Percentiles rank a stretch among this genome's conserved stretches.
These are phyloP conservation scores for Propsilocerus akamusi DNA, from an alignment of 1,140 invertebrate species.

Conservation along the genomic window DNA sequence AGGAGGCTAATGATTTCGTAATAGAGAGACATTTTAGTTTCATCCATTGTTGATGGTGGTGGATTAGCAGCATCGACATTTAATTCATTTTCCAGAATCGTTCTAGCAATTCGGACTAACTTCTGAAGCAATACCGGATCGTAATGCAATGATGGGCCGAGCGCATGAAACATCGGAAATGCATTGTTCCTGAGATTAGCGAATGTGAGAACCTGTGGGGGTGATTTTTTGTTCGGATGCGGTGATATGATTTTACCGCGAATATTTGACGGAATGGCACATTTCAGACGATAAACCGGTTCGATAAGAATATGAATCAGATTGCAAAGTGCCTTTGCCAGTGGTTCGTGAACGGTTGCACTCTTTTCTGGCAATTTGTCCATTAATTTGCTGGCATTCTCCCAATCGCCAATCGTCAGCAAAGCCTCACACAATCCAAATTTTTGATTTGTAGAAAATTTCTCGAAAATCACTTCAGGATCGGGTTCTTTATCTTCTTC, in stretches of 20 bases:
- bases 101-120: constrained; percentile 39
- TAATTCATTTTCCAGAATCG: constrained; percentile 16
- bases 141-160: constrained; percentile 75
- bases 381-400: constrained; percentile 59
- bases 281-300: constrained; percentile 67
- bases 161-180: constrained; percentile 67
- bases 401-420: constrained; percentile 78
- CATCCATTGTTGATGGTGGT: constrained; percentile 14
- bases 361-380: constrained; percentile 66
- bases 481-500: constrained; percentile 42
- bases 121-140: constrained; percentile 84
- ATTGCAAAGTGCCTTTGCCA: constrained; percentile 58
- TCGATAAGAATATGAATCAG: constrained; percentile 76
- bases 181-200: constrained; percentile 55
- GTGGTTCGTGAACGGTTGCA: constrained; percentile 55
- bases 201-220: constrained; percentile 38
- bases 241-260: constrained; percentile 10
- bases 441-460: constrained; percentile 78
- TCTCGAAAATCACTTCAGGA: constrained; percentile 15
- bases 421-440: constrained; percentile 80
- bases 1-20: constrained; percentile 66
- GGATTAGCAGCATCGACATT: constrained; percentile 18
- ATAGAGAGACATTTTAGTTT: constrained; percentile 16
- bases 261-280: constrained; percentile 11
- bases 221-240: constrained; percentile 16